phyloP scores from a whole-genome alignment of 2,888 invertebrate genomes.

The Coelopa pilipes region DNA sequence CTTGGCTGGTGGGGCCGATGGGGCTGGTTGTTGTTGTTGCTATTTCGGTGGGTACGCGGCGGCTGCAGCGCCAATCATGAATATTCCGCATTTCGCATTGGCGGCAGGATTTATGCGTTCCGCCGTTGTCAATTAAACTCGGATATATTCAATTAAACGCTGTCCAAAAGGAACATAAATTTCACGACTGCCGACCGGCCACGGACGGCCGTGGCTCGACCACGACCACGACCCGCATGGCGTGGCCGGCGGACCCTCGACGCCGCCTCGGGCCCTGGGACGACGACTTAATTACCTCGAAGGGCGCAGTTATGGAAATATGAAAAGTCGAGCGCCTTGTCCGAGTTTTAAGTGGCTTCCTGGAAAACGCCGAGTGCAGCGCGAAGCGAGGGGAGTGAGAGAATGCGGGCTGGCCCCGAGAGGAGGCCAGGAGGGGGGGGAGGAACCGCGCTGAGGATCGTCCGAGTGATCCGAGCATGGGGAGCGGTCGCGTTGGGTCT shows the following conservation, averaged over 20 bases:
- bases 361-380: constrained; percentile 18
- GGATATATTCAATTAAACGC: constrained; percentile 49
- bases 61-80: constrained; percentile 14
- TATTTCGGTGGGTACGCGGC: too few relatives aligned
- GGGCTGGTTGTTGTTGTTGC: too few relatives aligned
- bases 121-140: constrained; percentile 48
- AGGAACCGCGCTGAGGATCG: too few relatives aligned
- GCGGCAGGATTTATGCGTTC: constrained; percentile 30
- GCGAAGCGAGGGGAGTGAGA: constrained; percentile 14
- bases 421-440: too few relatives aligned
- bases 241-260: neutral
- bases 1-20: too few relatives aligned
- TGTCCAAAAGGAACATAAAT: constrained; percentile 47
- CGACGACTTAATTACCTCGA: too few relatives aligned
- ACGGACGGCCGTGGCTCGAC: neutral
- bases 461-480: too few relatives aligned
- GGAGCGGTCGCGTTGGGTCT: too few relatives aligned
- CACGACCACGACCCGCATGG: constrained; percentile 5
- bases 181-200: constrained; percentile 27
- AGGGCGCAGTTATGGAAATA: too few relatives aligned
- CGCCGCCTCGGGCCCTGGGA: neutral
- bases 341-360: neutral
- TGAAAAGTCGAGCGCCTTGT: constrained; percentile 5
- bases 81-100: constrained; percentile 17
- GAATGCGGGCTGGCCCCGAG: neutral